Evolutionary conservation across 1,140 invertebrate genomes (phyloP).

Genomic region (Nomia melanderi): DNA sequence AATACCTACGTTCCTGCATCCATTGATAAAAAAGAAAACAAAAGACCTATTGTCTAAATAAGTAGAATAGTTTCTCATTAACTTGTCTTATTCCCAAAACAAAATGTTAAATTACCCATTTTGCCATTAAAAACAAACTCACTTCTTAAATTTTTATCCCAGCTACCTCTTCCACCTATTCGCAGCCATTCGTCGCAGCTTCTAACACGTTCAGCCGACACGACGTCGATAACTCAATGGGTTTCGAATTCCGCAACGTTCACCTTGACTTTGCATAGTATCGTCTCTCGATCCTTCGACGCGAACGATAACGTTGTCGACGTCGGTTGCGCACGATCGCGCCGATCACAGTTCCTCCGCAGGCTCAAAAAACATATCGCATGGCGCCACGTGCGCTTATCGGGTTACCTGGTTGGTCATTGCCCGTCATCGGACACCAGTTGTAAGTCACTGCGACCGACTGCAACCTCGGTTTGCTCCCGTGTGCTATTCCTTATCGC

Average conservation of each 20-base stretch:
- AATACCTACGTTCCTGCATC: no score
- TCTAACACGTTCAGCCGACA: background rate
- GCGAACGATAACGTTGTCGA: conserved; percentile 34
- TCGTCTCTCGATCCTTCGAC: conserved; percentile 19
- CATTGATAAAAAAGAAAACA: no score
- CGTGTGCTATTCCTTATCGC: conserved; percentile 24
- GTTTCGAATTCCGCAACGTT: background rate
- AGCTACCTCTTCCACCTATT: background rate
- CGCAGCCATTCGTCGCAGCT: background rate
- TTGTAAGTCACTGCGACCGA: conserved; percentile 45
- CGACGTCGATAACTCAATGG: background rate
- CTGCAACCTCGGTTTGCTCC: background rate
- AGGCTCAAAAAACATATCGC: conserved; percentile 65
- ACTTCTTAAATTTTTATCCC: no score
- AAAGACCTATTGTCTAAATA: no score
- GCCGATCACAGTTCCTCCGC: background rate
- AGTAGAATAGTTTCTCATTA: no score
- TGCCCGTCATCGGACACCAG: conserved; percentile 67
- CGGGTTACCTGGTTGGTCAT: conserved; percentile 68
- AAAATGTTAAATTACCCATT: no score
- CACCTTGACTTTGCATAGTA: conserved; percentile 12
- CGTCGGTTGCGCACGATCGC: background rate
- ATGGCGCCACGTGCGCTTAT: conserved; percentile 74
- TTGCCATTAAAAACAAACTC: no score
- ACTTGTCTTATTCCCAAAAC: no score